These are phyloP conservation scores for Myopa testacea DNA, from an alignment of 2,888 invertebrate species.

Conservation along the genomic window DNA sequence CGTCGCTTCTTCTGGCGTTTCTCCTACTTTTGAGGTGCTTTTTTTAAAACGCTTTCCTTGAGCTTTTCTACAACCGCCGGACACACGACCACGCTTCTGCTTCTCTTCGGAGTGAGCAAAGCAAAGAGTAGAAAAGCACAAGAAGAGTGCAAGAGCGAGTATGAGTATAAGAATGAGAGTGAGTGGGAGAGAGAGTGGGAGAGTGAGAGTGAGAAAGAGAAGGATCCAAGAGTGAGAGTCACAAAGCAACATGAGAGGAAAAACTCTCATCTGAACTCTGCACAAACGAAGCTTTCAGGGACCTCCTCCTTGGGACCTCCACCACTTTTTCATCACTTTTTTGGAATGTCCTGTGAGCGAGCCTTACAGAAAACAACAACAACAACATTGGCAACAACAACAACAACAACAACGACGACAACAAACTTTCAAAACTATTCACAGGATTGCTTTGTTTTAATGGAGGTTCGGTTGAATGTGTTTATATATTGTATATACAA, in stretches of 20 bases:
- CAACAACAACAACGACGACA: no score
- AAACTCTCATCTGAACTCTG: no score
- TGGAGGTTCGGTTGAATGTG: slow-evolving; percentile 22
- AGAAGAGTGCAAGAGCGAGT: no score
- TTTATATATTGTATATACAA: not conserved
- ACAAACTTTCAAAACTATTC: not conserved
- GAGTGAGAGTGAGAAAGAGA: no score
- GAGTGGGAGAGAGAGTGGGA: not conserved
- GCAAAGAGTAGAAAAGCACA: not conserved
- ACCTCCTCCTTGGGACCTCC: no score
- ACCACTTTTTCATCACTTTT: not conserved
- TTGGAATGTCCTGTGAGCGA: slow-evolving; percentile 19
- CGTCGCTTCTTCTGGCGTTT: slow-evolving; percentile 9
- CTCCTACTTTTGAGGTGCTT: not conserved
- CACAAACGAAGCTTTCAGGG: no score
- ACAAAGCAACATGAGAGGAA: no score
- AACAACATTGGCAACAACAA: not conserved
- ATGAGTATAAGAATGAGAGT: not conserved
- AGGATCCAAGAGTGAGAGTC: slow-evolving; percentile 11
- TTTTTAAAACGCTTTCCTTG: not conserved
- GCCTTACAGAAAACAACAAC: no score
- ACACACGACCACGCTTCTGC: not conserved
- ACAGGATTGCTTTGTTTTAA: slow-evolving; percentile 18
- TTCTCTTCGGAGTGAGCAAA: not conserved
- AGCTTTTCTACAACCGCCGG: not conserved